Base-by-base conservation (phyloP, 2,113 vertebrate genomes). In the Notarius lentiginosus region DNA sequence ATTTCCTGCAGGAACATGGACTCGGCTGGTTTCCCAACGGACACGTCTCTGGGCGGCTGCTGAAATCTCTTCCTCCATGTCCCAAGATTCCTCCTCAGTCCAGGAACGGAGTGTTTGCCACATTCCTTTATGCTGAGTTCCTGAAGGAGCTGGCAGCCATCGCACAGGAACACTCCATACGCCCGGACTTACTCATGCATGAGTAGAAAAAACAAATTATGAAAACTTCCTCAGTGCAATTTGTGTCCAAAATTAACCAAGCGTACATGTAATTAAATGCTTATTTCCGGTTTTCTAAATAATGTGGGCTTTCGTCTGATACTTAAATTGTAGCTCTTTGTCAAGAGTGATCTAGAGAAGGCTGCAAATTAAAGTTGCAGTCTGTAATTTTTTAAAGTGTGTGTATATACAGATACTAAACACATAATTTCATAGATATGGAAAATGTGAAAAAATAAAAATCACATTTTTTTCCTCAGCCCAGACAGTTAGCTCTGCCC, bases 101-200 rank as follows among this genome's bases (percentile, higher is more conserved):
- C 93, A 95, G 95, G 91, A 97, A 96, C 84, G 87, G 95, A 0
- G 94, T 97, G 63, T 96, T 98, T 0, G 97, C 97, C 7, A 95
- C 96, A 1, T 93, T 97, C 83, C 96, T 99, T 55, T 99, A 95
- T 66, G 96, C 96, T 0, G 98, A 99, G 94, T 99, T 99, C 92
- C 95, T 99, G 82, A 99, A 99, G 91, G 98, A 99, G 89, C 93
- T 99, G 92, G 97, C 98, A 0, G 98, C 97, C 90, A 91, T 98
- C 58, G 96, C 96, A 7, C 97, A 97, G 87, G 96, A 97, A 79
- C 96, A 97, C 93, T 96, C 96, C 72, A 93, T 90, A 55, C 92
- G 96, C 63, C 95, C 94, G 91, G 95, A 93, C 91, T 93, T 92
- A 87, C 11, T 91, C 82, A 88, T 93, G 65, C 93, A 93, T 0